phyloP scores from a whole-genome alignment of 2,113 vertebrate genomes.

The Python bivittatus region DNA sequence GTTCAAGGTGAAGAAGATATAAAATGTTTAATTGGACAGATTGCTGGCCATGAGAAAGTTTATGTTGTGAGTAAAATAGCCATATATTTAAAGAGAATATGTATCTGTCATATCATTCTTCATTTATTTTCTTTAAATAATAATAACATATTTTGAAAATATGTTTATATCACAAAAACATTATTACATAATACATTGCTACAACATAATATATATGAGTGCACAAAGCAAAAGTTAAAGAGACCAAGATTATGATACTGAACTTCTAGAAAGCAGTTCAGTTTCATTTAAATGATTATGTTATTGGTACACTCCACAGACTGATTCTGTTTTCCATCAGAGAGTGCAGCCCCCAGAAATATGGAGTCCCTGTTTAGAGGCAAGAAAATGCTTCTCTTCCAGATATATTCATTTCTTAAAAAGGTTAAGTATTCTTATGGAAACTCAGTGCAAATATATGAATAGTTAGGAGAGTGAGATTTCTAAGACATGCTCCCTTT shows the following conservation, averaged over 20 bases:
- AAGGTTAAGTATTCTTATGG: background rate
- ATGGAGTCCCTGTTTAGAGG: background rate
- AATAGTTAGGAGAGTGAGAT: background rate
- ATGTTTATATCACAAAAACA: background rate
- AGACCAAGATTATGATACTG: background rate
- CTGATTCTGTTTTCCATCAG: background rate
- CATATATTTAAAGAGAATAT: background rate
- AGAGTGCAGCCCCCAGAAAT: background rate
- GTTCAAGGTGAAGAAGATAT: constrained; percentile 68
- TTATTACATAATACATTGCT: background rate
- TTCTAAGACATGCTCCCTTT: background rate
- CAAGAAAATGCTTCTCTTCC: background rate
- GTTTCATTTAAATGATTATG: background rate
- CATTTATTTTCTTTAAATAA: background rate
- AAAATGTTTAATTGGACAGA: constrained; percentile 64
- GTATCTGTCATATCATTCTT: background rate
- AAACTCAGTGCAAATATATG: background rate
- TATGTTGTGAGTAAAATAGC: constrained; percentile 59
- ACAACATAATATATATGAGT: background rate
- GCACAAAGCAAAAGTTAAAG: background rate
- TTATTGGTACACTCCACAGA: background rate
- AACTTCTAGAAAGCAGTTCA: background rate
- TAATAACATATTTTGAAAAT: background rate
- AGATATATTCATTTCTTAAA: background rate
- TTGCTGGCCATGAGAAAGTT: constrained; percentile 62